phyloP scores from a whole-genome alignment of 1,140 invertebrate species.

The Zaprionus kolodkinae region DNA sequence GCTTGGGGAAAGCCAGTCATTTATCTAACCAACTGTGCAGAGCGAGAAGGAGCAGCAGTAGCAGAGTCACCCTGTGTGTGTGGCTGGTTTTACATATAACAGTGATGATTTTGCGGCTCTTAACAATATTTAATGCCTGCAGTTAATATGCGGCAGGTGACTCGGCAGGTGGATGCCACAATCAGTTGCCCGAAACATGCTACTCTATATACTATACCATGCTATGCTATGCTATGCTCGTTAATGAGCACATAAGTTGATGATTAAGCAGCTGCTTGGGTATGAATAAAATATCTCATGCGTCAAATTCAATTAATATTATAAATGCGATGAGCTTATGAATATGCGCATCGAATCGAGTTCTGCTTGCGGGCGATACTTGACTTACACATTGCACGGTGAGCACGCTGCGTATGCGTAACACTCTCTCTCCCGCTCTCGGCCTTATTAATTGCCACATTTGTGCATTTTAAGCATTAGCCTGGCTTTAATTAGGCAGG shows the following conservation, averaged over 20 bases:
- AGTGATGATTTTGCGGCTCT: slow-evolving; percentile 60
- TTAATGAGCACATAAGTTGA: slow-evolving; percentile 65
- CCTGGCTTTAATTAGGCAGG: slow-evolving; percentile 54
- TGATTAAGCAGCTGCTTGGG: slow-evolving; percentile 43
- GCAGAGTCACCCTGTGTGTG: neutral
- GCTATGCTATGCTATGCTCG: neutral
- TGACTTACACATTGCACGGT: slow-evolving; percentile 57
- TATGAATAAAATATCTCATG: slow-evolving; percentile 77
- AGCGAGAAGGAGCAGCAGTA: slow-evolving; percentile 10
- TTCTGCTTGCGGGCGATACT: slow-evolving; percentile 31
- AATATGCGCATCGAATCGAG: slow-evolving; percentile 55
- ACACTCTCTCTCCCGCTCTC: slow-evolving; percentile 5
- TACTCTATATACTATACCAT: no score
- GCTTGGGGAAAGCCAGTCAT: slow-evolving; percentile 38
- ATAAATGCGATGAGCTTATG: slow-evolving; percentile 72
- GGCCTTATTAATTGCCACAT: slow-evolving; percentile 70
- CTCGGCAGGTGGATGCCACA: slow-evolving; percentile 48
- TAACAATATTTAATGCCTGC: slow-evolving; percentile 67
- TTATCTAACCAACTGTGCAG: slow-evolving; percentile 47
- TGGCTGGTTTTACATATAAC: slow-evolving; percentile 4
- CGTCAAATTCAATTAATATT: slow-evolving; percentile 83
- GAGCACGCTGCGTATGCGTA: slow-evolving; percentile 55
- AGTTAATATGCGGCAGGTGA: slow-evolving; percentile 83
- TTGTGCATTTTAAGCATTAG: slow-evolving; percentile 63
- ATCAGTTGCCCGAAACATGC: slow-evolving; percentile 3